These are phyloP conservation scores for Cephalotes varians DNA, from an alignment of 2,888 invertebrate species.

Conservation along the genomic window DNA sequence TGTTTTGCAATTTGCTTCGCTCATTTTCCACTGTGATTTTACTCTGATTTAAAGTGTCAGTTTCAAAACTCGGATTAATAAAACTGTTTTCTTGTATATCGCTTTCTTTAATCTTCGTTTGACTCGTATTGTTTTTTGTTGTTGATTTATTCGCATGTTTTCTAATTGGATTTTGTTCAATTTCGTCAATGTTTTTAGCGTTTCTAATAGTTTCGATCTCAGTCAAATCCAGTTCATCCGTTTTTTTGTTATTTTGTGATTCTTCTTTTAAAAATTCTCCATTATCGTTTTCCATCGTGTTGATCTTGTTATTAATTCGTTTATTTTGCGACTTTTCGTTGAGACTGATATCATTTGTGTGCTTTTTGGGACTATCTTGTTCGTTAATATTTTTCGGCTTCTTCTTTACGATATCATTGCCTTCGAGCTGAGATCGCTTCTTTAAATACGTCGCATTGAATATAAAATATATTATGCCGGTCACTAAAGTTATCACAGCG, in stretches of 20 bases:
- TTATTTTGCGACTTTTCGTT: slow-evolving; percentile 64
- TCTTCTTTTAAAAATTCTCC: slow-evolving; percentile 64
- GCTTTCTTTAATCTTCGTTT: slow-evolving; percentile 31
- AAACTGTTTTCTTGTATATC: slow-evolving; percentile 56
- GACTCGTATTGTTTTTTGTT: slow-evolving; percentile 39
- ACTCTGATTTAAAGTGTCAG: slow-evolving; percentile 66
- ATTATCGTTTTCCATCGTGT: slow-evolving; percentile 57
- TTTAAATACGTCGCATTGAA: slow-evolving; percentile 90
- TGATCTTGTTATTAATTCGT: slow-evolving; percentile 51
- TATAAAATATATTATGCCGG: slow-evolving; percentile 90
- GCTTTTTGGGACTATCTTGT: slow-evolving; percentile 64
- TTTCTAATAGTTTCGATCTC: slow-evolving; percentile 78
- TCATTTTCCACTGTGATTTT: slow-evolving; percentile 76
- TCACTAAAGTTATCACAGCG: slow-evolving; percentile 88
- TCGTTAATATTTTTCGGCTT: slow-evolving; percentile 83
- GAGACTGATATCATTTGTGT: slow-evolving; percentile 63
- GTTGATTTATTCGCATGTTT: slow-evolving; percentile 33
- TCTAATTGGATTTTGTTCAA: slow-evolving; percentile 63
- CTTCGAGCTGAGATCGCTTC: slow-evolving; percentile 86
- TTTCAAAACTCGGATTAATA: slow-evolving; percentile 71
- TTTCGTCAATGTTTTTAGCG: slow-evolving; percentile 78
- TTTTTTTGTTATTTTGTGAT: slow-evolving; percentile 27
- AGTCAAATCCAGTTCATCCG: slow-evolving; percentile 31
- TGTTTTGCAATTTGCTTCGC: slow-evolving; percentile 54
- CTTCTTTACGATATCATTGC: slow-evolving; percentile 88